Evolutionary conservation across 2,797 vertebrate species (phyloP).

Genomic region (Delichon dasypus): DNA sequence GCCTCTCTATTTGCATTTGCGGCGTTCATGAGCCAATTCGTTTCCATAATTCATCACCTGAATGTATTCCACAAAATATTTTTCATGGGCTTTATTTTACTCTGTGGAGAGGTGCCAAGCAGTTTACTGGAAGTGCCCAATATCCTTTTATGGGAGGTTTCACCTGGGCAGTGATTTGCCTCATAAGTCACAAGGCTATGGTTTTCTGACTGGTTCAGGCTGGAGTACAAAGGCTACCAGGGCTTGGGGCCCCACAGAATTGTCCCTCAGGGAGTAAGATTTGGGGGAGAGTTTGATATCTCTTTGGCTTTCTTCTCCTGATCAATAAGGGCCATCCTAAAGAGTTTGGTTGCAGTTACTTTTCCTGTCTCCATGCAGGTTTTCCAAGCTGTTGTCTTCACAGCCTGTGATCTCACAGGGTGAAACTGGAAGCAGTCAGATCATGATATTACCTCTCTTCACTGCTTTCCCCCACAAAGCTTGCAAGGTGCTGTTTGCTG

Average conservation of each 20-base stretch:
- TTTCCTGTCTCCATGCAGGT: rapidly evolving
- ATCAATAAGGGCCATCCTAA: neutral
- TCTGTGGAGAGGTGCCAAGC: slow-evolving; percentile 23
- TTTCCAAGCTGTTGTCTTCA: neutral
- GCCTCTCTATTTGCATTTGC: slow-evolving; percentile 49
- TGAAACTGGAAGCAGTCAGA: neutral
- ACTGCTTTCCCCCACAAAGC: neutral
- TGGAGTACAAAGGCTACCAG: rapidly evolving
- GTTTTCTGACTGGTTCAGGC: neutral
- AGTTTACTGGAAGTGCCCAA: slow-evolving; percentile 31
- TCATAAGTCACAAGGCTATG: neutral
- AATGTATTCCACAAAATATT: slow-evolving; percentile 58
- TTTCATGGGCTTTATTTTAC: slow-evolving; percentile 28
- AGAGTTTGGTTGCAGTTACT: neutral
- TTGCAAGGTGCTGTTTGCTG: neutral
- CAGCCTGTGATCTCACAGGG: neutral
- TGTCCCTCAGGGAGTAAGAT: rapidly evolving
- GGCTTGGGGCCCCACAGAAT: neutral
- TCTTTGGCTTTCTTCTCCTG: neutral
- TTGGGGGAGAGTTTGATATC: neutral
- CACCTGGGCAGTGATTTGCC: neutral
- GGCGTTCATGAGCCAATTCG: neutral
- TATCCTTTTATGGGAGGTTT: slow-evolving; percentile 22
- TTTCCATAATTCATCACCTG: slow-evolving; percentile 48
- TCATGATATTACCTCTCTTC: neutral